Base-by-base conservation (phyloP, 2,888 invertebrate species). In the Drosophila multiciliata region DNA sequence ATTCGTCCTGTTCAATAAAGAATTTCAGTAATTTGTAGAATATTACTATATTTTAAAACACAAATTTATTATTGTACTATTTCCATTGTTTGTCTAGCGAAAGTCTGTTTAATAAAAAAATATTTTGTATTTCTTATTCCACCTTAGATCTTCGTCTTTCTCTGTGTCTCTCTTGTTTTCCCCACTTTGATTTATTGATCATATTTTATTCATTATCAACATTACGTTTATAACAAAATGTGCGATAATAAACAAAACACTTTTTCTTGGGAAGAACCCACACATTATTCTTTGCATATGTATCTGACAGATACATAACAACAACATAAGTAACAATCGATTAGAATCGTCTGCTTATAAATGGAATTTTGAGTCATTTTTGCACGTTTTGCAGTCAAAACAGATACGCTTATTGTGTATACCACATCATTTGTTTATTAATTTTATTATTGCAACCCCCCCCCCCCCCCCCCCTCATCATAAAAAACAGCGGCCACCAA, bases 351-450 rank as follows among this genome's bases (percentile, higher is more conserved):
- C 42, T 66, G 59, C 59, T 63, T 59, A 57, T 50, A 35, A 57
- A 63, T 78, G 69, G 35, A 63, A 68, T 68, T 69, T 66, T 38
- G 49, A 50, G 26, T 60, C 79, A 79, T 75, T 48, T 77, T 77
- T 75, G 66, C 77, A 79, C 79, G 75, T 79, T 69, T 75, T 70
- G 57, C 74, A 77, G 20, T 57, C 48, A 38, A 45, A 23, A 78
- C 48, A 65, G 64, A 67, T 73, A 59, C 64, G 62, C 3, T 17
- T 50, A 7, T 35, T 40, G 26, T 52, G 23, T 38, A 55, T 65
- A 48, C 52, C 53, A 66, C 65, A 78, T 80, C 72, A 78, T 78
- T 78, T 80, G 78, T 78, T 78, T 78, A 80, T 80, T 80, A 78
- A 80, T 80, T 80, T 48, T 35, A 65, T 74, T 68, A 53, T 66